These are phyloP conservation scores for Astreopora myriophthalma DNA, from an alignment of 64 coral and sea anemone species.

Conservation along the genomic window DNA sequence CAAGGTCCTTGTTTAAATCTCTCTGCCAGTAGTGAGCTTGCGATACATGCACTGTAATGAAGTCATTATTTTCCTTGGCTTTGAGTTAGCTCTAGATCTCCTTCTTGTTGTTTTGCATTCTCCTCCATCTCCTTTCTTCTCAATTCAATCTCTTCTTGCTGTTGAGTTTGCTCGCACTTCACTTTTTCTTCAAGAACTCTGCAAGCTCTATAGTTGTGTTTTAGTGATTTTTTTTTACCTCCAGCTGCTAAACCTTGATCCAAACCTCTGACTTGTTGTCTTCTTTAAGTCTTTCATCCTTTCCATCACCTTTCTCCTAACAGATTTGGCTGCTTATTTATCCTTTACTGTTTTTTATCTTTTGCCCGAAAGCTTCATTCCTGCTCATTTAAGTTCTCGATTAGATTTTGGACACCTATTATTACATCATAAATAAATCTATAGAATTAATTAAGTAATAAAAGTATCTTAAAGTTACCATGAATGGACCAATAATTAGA, in stretches of 20 bases:
- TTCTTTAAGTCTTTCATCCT: background rate
- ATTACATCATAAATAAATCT: too few species aligned
- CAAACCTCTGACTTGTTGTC: background rate
- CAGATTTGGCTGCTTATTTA: background rate
- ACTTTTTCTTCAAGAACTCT: slow-evolving; percentile 1
- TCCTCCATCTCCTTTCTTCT: background rate
- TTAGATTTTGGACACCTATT: slow-evolving; percentile 30
- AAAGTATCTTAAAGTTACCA: too few species aligned
- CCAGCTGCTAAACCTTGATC: slow-evolving; percentile 7
- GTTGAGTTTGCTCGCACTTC: slow-evolving; percentile 17
- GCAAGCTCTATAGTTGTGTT: background rate
- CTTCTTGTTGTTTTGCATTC: background rate
- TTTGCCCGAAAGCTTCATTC: background rate
- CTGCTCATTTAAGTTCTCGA: background rate
- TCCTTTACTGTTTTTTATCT: background rate
- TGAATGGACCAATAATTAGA: too few species aligned
- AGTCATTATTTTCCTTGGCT: too few species aligned
- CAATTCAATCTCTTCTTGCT: slow-evolving; percentile 39
- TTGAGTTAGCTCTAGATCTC: background rate
- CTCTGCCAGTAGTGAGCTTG: too few species aligned
- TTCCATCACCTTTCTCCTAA: background rate
- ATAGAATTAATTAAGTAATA: too few species aligned
- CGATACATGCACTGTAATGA: too few species aligned
- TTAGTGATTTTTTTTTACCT: slow-evolving; percentile 47
- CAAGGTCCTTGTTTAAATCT: too few species aligned